Evolutionary conservation across 2,888 invertebrate genomes (phyloP).

Genomic region (Teleiodes luculella): DNA sequence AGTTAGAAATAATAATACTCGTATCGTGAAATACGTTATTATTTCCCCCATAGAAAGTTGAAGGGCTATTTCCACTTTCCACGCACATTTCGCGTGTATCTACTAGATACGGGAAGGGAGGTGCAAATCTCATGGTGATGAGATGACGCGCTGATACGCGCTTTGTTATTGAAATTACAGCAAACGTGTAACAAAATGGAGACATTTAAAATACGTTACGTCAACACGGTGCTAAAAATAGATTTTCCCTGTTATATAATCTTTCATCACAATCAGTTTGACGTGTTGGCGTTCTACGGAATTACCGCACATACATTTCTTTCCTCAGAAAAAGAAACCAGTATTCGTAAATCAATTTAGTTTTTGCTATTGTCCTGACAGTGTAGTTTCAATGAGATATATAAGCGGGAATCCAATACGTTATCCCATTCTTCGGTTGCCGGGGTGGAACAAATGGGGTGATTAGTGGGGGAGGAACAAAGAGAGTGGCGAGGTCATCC

Average conservation of each 20-base stretch:
- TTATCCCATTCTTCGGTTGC: not conserved
- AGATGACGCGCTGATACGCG: slow-evolving; percentile 38
- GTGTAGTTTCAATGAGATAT: too few relatives aligned
- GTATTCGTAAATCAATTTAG: too few relatives aligned
- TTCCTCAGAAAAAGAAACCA: not conserved
- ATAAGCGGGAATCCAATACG: not conserved
- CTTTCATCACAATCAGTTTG: too few relatives aligned
- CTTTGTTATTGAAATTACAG: slow-evolving; percentile 38
- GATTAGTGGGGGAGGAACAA: slow-evolving; percentile 12
- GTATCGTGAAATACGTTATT: too few relatives aligned
- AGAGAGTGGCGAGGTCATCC: slow-evolving; percentile 24
- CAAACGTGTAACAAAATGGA: not conserved
- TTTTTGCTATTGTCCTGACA: too few relatives aligned
- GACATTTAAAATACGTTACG: not conserved
- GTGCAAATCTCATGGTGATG: slow-evolving; percentile 21
- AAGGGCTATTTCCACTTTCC: too few relatives aligned
- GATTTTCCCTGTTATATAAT: too few relatives aligned
- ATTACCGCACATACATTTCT: not conserved
- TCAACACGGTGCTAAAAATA: too few relatives aligned
- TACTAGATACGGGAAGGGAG: too few relatives aligned
- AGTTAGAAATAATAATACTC: too few relatives aligned
- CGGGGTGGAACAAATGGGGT: slow-evolving; percentile 13
- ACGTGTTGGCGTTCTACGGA: not conserved
- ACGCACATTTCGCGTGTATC: too few relatives aligned
- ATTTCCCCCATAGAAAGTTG: too few relatives aligned